Percentiles rank a stretch among this genome's conserved stretches.
phyloP scores from a whole-genome alignment of 2,888 invertebrate species.

The Rhyacophila evoluta region DNA sequence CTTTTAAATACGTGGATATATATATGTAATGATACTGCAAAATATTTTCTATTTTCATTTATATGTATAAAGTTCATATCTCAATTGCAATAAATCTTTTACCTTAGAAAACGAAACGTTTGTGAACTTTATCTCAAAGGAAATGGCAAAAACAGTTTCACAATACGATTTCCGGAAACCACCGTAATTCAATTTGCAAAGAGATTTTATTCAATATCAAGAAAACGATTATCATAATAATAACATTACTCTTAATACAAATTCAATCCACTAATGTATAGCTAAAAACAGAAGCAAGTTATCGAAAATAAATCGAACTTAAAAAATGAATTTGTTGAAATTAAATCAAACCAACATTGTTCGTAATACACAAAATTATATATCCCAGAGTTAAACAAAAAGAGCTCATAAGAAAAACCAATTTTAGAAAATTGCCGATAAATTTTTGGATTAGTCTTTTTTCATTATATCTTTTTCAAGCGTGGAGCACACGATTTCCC shows the following conservation, averaged over 20 bases:
- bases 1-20: not conserved
- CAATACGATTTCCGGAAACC: not conserved
- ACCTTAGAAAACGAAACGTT: not conserved
- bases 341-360: no score
- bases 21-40: not conserved
- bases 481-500: no score
- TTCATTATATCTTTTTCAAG: no score
- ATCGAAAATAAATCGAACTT: not conserved
- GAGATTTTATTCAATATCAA: slow-evolving; percentile 3
- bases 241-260: not conserved
- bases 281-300: not conserved
- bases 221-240: not conserved
- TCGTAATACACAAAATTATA: no score
- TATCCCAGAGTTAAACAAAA: no score
- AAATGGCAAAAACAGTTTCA: not conserved
- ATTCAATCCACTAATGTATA: slow-evolving; percentile 16
- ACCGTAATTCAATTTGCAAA: not conserved
- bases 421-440: no score
- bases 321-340: not conserved
- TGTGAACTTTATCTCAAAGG: not conserved
- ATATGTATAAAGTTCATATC: not conserved
- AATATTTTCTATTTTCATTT: not conserved
- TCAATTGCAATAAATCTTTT: slow-evolving; percentile 3
- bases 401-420: no score
- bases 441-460: no score